phyloP scores from a whole-genome alignment of 2,113 vertebrate species.

The Octodon degus region DNA sequence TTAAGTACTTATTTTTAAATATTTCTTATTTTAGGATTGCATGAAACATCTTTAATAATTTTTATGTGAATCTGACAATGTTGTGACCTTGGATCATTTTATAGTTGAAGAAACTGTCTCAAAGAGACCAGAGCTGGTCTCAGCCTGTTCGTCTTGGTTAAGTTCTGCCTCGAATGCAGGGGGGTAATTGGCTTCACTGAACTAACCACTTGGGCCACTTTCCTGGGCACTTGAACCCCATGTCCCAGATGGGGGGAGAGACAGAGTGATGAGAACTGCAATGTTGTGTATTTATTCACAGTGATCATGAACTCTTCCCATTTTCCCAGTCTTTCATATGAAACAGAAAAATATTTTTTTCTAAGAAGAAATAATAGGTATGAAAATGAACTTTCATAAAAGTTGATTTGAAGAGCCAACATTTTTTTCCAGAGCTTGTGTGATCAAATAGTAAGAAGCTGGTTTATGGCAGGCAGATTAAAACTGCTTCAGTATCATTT shows the following conservation, averaged over 20 bases:
- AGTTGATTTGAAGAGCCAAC: conserved; percentile 2
- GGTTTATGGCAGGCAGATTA: not conserved
- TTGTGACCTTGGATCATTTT: not conserved
- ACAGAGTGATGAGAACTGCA: not conserved
- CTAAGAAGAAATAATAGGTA: not conserved
- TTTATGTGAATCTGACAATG: not conserved
- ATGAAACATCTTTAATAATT: not conserved
- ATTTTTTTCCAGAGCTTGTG: not conserved
- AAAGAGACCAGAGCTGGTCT: not conserved
- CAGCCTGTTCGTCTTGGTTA: not conserved
- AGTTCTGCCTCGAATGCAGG: conserved; percentile 9
- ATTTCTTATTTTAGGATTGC: not conserved
- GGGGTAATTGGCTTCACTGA: not conserved
- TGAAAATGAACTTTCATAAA: conserved; percentile 27
- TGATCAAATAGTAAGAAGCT: not conserved
- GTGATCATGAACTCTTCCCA: not conserved
- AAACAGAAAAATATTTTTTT: conserved; percentile 29
- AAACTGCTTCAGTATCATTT: conserved; percentile 19
- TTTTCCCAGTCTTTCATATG: not conserved
- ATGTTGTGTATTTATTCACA: not conserved
- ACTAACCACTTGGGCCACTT: not conserved
- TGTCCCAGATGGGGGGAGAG: not conserved
- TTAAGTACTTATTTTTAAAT: conserved; percentile 19
- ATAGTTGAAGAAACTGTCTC: not conserved
- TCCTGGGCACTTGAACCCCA: not conserved